Conservation (phyloP, 2,888 invertebrate genomes). For the Lacanobia wlatinum region DNA sequence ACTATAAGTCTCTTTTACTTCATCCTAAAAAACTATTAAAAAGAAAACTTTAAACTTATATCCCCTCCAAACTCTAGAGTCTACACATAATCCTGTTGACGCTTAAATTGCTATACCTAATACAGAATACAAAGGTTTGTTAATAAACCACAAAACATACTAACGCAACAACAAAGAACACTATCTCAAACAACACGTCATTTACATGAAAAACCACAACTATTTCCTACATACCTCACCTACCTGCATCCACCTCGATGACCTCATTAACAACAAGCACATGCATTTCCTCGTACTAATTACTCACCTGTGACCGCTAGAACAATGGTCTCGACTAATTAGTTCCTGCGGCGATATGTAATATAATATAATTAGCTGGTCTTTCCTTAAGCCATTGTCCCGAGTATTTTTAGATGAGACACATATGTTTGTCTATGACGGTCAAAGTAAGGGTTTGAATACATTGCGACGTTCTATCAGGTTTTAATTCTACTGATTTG, state of each 20-base stretch:
- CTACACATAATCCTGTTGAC: neutral
- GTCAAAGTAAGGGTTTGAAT: conserved; percentile 53
- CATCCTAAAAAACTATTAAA: too few species aligned
- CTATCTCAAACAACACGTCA: neutral
- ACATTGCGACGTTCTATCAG: conserved; percentile 24
- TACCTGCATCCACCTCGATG: conserved; percentile 22
- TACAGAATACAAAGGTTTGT: neutral
- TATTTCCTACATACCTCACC: neutral
- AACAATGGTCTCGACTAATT: conserved; percentile 44
- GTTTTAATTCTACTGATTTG: neutral
- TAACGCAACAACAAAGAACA: neutral
- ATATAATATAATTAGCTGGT: conserved; percentile 66
- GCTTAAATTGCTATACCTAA: neutral
- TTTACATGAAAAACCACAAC: conserved; percentile 22
- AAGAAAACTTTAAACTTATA: neutral
- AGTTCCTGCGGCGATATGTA: conserved; percentile 53
- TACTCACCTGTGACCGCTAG: conserved; percentile 28
- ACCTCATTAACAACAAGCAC: conserved; percentile 25
- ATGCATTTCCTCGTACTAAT: conserved; percentile 2
- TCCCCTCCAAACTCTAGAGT: neutral
- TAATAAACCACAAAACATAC: conserved; percentile 9
- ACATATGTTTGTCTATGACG: conserved; percentile 67
- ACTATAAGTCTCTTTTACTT: too few species aligned
- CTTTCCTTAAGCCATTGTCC: conserved; percentile 67
- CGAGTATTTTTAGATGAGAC: conserved; percentile 67